Conservation (phyloP, 2,888 invertebrate genomes). For the Synanthedon tipuliformis region DNA sequence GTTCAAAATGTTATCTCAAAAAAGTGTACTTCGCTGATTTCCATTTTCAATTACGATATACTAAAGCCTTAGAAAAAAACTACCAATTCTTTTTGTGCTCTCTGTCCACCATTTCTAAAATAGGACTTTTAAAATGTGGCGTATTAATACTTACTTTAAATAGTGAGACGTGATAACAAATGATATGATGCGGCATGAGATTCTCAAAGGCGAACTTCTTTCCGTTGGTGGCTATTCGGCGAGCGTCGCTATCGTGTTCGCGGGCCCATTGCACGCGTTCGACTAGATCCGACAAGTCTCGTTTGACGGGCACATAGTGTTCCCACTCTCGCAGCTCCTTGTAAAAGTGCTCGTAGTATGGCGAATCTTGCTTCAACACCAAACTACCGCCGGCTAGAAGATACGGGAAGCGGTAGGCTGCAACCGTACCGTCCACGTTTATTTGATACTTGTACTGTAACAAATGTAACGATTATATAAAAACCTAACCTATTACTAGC, state of each 20-base stretch:
- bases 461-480: constrained; percentile 9
- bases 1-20: no score
- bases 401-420: constrained; percentile 94
- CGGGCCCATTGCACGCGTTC: constrained; percentile 84
- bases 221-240: constrained; percentile 75
- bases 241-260: constrained; percentile 76
- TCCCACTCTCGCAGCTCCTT: constrained; percentile 76
- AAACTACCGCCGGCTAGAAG: constrained; percentile 88
- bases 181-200: constrained; percentile 84
- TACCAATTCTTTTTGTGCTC: no score
- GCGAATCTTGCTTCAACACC: constrained; percentile 91
- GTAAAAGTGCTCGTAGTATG: constrained; percentile 97
- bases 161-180: constrained; percentile 85
- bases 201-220: constrained; percentile 79
- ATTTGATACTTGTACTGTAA: constrained; percentile 94
- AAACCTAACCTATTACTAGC: no score
- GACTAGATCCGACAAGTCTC: constrained; percentile 83
- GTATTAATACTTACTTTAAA: constrained; percentile 39
- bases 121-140: not conserved
- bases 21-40: constrained; percentile 24
- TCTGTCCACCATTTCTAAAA: no score
- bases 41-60: constrained; percentile 61
- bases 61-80: no score
- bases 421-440: constrained; percentile 95
- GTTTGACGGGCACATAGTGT: constrained; percentile 87